Evolutionary conservation across 2,113 vertebrate genomes (phyloP).

Genomic region (Callocephalon fimbriatum): DNA sequence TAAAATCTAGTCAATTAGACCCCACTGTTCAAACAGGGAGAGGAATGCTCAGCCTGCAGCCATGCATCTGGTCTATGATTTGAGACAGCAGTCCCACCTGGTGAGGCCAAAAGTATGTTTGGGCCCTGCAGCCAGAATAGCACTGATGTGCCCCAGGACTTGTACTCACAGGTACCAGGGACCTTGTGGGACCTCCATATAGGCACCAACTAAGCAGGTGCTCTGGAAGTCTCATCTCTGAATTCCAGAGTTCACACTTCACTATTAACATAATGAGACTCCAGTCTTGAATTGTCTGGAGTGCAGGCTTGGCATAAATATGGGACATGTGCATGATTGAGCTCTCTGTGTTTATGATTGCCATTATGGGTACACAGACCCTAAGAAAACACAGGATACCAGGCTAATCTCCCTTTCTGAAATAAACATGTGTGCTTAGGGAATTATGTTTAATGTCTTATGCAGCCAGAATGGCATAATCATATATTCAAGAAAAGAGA

Average conservation of each 20-base stretch:
- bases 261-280: not conserved
- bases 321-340: fast-evolving
- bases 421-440: not conserved
- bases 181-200: not conserved
- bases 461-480: not conserved
- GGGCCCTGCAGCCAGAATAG: not conserved
- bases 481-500: not conserved
- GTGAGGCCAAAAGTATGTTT: not conserved
- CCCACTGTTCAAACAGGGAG: not conserved
- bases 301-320: not conserved
- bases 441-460: not conserved
- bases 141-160: not conserved
- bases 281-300: not conserved
- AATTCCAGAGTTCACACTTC: not conserved
- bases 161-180: not conserved
- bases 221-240: not conserved
- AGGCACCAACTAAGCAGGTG: not conserved
- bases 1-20: not conserved
- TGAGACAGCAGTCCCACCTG: not conserved
- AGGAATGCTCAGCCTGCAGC: not conserved
- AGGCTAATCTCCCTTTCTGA: not conserved
- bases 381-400: not conserved
- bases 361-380: not conserved
- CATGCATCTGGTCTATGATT: not conserved
- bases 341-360: not conserved